Evolutionary conservation across 1,140 invertebrate genomes (phyloP).

Genomic region (Ericerus pela): DNA sequence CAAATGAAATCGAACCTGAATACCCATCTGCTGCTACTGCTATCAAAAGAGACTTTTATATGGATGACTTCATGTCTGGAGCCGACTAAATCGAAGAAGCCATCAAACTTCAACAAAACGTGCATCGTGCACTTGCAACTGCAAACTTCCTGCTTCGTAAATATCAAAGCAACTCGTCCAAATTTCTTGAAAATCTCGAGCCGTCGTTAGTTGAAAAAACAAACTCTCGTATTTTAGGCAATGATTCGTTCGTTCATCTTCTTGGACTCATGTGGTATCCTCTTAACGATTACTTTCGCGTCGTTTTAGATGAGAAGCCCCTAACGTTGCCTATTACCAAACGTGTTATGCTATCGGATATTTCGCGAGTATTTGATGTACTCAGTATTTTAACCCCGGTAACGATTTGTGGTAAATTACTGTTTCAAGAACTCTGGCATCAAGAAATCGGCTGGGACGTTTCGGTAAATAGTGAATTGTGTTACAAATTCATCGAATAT

Average conservation of each 20-base stretch:
- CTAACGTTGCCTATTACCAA: conserved; percentile 8
- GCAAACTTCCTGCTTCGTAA: background rate
- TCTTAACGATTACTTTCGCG: background rate
- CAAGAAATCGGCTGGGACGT: conserved; percentile 23
- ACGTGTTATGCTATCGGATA: conserved; percentile 11
- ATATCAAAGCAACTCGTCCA: background rate
- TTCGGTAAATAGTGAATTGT: conserved; percentile 15
- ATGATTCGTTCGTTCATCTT: background rate
- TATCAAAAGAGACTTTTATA: conserved; percentile 30
- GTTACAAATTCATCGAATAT: background rate
- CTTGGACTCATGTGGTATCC: background rate
- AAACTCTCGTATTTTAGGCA: background rate
- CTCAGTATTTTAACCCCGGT: conserved; percentile 24
- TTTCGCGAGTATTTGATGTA: conserved; percentile 25
- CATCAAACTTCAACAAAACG: background rate
- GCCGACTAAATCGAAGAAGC: background rate
- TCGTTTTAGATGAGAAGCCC: background rate
- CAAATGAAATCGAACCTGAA: too few relatives aligned
- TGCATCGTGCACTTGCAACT: background rate
- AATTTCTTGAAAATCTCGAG: background rate
- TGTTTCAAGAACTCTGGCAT: conserved; percentile 25
- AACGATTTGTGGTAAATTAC: conserved; percentile 22
- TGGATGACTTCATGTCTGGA: conserved; percentile 29
- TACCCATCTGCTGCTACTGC: conserved; percentile 20
- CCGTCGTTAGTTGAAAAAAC: background rate